Evolutionary conservation across 1,140 invertebrate species (phyloP).

Genomic region (Coboldia fuscipes): DNA sequence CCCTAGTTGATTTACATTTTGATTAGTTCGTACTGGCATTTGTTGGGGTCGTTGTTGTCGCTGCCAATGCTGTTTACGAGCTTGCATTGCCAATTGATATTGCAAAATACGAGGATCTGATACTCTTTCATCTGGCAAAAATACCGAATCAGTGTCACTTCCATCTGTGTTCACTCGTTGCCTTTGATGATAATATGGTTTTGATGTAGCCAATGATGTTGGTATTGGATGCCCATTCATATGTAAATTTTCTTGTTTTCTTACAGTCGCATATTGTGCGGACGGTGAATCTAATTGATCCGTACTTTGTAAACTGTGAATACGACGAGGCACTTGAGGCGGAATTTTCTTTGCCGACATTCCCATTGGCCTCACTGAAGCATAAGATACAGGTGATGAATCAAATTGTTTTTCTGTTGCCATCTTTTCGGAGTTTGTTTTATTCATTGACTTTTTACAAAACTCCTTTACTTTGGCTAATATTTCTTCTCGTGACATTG

Average conservation of each 20-base stretch:
- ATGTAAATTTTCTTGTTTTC: background rate
- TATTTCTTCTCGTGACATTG: slow-evolving; percentile 17
- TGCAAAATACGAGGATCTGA: too few species aligned
- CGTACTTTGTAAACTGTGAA: slow-evolving; percentile 14
- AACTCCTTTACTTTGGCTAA: slow-evolving; percentile 19
- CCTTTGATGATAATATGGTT: background rate
- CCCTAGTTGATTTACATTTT: too few species aligned
- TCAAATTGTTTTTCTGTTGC: slow-evolving; percentile 6
- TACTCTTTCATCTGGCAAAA: slow-evolving; percentile 2
- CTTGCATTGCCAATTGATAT: too few species aligned
- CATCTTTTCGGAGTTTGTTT: slow-evolving; percentile 7
- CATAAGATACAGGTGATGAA: slow-evolving; percentile 17
- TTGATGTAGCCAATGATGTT: background rate
- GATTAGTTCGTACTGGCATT: too few species aligned
- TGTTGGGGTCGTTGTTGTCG: slow-evolving; percentile 1
- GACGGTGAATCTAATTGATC: slow-evolving; percentile 2
- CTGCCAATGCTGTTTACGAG: too few species aligned
- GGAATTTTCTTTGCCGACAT: slow-evolving; percentile 3
- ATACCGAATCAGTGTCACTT: slow-evolving; percentile 4
- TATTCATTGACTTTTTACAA: slow-evolving; percentile 16
- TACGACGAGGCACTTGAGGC: slow-evolving; percentile 13
- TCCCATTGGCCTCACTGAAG: slow-evolving; percentile 11
- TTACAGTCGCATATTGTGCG: background rate
- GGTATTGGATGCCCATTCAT: background rate
- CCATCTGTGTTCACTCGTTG: background rate